These are phyloP conservation scores for Chaetorhynchus papuensis DNA, from an alignment of 2,113 vertebrate species.

Conservation along the genomic window DNA sequence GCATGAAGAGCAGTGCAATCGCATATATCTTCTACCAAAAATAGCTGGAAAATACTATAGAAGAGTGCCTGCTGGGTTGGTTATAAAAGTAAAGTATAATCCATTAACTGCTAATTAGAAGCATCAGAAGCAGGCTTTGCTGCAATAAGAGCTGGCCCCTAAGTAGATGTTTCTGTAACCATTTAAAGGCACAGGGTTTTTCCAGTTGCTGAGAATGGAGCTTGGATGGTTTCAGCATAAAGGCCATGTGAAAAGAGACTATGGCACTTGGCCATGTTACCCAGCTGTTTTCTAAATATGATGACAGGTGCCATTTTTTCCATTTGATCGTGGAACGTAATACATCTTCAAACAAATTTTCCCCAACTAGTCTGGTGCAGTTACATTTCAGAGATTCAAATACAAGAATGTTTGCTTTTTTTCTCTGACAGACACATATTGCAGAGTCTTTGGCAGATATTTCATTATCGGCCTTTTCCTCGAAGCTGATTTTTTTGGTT, in stretches of 20 bases:
- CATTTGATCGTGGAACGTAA: slow-evolving; percentile 80
- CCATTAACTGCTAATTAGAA: slow-evolving; percentile 68
- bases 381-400: slow-evolving; percentile 63
- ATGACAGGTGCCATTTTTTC: slow-evolving; percentile 78
- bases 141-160: slow-evolving; percentile 52
- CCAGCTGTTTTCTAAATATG: slow-evolving; percentile 75
- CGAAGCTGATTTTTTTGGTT: not conserved
- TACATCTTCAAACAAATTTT: slow-evolving; percentile 80
- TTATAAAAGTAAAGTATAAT: slow-evolving; percentile 61
- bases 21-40: slow-evolving; percentile 21
- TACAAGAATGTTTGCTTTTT: not conserved
- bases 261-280: slow-evolving; percentile 72
- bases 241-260: slow-evolving; percentile 63
- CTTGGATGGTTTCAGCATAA: slow-evolving; percentile 64
- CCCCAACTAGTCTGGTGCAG: slow-evolving; percentile 57
- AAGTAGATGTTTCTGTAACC: slow-evolving; percentile 57
- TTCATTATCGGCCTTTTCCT: not conserved
- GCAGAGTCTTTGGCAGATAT: not conserved
- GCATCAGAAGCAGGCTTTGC: slow-evolving; percentile 60
- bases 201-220: slow-evolving; percentile 62
- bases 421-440: not conserved
- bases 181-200: slow-evolving; percentile 65
- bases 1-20: not conserved
- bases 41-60: slow-evolving; percentile 51
- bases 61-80: slow-evolving; percentile 19